A percentile compares a stretch with the other conserved stretches of the same genome.
phyloP scores from a whole-genome alignment of 2,113 vertebrate species.

The Collichthys lucidus region DNA sequence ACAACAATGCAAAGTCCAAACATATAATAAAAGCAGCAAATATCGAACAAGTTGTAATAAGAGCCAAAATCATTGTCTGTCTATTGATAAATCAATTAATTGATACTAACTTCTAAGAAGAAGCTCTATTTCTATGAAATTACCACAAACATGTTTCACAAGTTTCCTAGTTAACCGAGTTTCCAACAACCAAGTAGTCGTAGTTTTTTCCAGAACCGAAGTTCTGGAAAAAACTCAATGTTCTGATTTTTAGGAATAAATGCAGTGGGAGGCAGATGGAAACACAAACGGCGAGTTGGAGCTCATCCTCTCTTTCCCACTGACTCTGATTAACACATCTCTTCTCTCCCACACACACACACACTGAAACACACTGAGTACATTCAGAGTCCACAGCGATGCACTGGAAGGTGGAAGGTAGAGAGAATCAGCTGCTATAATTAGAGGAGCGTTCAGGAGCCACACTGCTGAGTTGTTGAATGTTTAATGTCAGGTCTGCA shows the following conservation, averaged over 20 bases:
- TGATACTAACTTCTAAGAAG: neutral
- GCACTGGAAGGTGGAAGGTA: constrained; percentile 56
- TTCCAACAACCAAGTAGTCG: too few relatives aligned
- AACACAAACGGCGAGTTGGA: constrained; percentile 43
- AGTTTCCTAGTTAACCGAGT: neutral
- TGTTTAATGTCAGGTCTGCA: constrained; percentile 74
- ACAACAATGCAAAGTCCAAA: too few relatives aligned
- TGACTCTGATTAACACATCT: constrained; percentile 52
- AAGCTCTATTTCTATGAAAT: neutral
- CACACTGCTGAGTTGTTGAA: constrained; percentile 72
- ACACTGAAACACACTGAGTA: constrained; percentile 17
- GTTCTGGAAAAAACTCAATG: constrained; percentile 1
- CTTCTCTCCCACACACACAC: constrained; percentile 6
- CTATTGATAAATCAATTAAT: too few relatives aligned
- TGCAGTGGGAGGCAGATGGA: constrained; percentile 38
- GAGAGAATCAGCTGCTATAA: constrained; percentile 71
- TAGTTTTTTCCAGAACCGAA: too few relatives aligned
- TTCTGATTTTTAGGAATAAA: neutral
- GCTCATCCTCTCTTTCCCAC: constrained; percentile 32
- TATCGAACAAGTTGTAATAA: too few relatives aligned
- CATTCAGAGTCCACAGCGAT: constrained; percentile 30
- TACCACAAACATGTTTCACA: constrained; percentile 20
- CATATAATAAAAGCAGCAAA: too few relatives aligned
- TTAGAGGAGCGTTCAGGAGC: constrained; percentile 73
- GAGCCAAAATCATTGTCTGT: too few relatives aligned